phyloP scores from a whole-genome alignment of 2,113 vertebrate species.

The Trichechus manatus region DNA sequence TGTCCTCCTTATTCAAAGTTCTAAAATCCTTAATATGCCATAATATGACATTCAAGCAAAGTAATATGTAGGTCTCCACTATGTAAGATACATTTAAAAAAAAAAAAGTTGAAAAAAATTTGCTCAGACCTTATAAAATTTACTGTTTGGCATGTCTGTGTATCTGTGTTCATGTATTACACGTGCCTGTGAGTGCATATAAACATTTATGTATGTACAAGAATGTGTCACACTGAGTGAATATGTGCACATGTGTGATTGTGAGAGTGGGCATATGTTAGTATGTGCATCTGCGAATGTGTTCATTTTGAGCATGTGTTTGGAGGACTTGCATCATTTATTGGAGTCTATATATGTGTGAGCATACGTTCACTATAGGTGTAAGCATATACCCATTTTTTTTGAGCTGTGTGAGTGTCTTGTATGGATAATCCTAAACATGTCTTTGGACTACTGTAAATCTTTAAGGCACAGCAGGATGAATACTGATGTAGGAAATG shows the following conservation, averaged over 20 bases:
- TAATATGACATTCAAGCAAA: neutral
- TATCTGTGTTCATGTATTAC: neutral
- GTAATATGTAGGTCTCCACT: neutral
- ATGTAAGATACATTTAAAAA: neutral
- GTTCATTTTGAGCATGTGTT: neutral
- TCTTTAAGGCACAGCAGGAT: neutral
- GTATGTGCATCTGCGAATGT: neutral
- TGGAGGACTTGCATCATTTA: too few species aligned
- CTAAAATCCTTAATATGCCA: neutral
- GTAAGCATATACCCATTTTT: neutral
- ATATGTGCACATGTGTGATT: neutral
- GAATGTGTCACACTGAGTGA: neutral
- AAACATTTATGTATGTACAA: neutral
- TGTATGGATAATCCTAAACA: neutral
- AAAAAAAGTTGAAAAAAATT: neutral
- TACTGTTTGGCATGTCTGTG: neutral
- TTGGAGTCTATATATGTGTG: too few species aligned
- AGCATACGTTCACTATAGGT: neutral
- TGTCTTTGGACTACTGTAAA: neutral
- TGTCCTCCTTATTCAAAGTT: neutral
- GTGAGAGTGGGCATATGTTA: neutral
- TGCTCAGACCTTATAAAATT: neutral
- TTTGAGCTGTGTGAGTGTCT: neutral
- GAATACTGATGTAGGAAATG: neutral
- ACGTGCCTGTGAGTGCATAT: neutral